Evolutionary conservation across 2,797 vertebrate genomes (phyloP).

Genomic region (Fistularia commersonii): DNA sequence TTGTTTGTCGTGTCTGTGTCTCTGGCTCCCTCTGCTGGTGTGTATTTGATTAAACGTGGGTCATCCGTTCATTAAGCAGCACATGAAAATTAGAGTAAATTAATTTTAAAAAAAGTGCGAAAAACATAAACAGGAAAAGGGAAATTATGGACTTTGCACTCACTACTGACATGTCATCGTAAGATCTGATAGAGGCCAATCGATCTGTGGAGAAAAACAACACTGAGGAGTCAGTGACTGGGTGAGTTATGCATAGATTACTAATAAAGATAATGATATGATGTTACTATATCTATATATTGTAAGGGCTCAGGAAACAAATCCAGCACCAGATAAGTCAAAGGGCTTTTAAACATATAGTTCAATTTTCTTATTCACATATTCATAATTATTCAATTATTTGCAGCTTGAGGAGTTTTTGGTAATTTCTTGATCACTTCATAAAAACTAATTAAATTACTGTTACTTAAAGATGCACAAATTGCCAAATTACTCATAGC

Average conservation of each 20-base stretch:
- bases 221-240: background rate
- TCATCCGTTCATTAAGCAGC: constrained; percentile 2
- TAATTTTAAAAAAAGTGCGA: background rate
- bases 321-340: too few species aligned
- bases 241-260: background rate
- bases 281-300: too few species aligned
- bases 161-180: constrained; percentile 84
- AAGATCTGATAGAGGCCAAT: constrained; percentile 78
- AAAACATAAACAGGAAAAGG: background rate
- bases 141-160: constrained; percentile 50
- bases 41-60: background rate
- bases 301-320: too few species aligned
- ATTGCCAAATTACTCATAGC: too few species aligned
- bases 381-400: too few species aligned
- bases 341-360: too few species aligned
- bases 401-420: too few species aligned
- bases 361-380: too few species aligned
- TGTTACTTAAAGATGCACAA: too few species aligned
- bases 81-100: background rate
- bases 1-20: constrained; percentile 11
- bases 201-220: constrained; percentile 73
- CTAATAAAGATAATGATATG: background rate
- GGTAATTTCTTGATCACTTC: too few species aligned
- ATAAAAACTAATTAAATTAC: too few species aligned
- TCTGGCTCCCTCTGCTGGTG: constrained; percentile 57